These are phyloP conservation scores for Caenorhabditis imperialis DNA, from an alignment of 2,888 invertebrate species.

Conservation along the genomic window DNA sequence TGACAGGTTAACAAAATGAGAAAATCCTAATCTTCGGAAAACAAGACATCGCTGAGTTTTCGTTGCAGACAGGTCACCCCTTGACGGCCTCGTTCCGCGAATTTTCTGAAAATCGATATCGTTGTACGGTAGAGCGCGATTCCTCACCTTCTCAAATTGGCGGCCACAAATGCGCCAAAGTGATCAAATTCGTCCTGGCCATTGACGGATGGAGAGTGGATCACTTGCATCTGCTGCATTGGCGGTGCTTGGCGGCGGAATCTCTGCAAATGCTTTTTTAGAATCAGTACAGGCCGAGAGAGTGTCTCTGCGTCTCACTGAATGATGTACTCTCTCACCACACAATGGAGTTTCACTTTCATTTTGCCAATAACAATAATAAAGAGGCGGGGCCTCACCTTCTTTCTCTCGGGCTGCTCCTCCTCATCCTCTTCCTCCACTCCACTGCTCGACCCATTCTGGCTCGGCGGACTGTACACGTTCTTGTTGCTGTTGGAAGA, in stretches of 20 bases:
- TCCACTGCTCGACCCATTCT: slow-evolving; percentile 16
- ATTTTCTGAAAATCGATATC: slow-evolving; percentile 17
- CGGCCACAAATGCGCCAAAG: slow-evolving; percentile 57
- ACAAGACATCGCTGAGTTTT: slow-evolving; percentile 51
- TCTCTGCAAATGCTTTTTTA: slow-evolving; percentile 9
- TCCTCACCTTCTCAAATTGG: slow-evolving; percentile 47
- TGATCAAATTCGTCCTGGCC: slow-evolving; percentile 59
- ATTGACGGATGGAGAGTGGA: neutral
- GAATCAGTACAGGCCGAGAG: too few species aligned
- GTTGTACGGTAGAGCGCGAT: neutral
- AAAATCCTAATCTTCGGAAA: slow-evolving; percentile 33
- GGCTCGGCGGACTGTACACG: slow-evolving; percentile 13
- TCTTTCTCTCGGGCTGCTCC: slow-evolving; percentile 48
- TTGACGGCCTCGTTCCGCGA: slow-evolving; percentile 11
- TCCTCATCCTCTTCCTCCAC: slow-evolving; percentile 49
- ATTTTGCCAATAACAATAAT: too few species aligned
- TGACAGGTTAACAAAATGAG: neutral
- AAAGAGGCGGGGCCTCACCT: too few species aligned
- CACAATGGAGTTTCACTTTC: too few species aligned
- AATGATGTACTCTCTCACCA: too few species aligned
- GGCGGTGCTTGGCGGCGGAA: slow-evolving; percentile 12
- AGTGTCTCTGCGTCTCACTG: too few species aligned
- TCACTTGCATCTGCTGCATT: slow-evolving; percentile 19
- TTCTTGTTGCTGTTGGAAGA: slow-evolving; percentile 12
- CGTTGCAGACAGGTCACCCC: slow-evolving; percentile 49